phyloP scores from a whole-genome alignment of 2,113 vertebrate species.

The Dasyurus viverrinus region DNA sequence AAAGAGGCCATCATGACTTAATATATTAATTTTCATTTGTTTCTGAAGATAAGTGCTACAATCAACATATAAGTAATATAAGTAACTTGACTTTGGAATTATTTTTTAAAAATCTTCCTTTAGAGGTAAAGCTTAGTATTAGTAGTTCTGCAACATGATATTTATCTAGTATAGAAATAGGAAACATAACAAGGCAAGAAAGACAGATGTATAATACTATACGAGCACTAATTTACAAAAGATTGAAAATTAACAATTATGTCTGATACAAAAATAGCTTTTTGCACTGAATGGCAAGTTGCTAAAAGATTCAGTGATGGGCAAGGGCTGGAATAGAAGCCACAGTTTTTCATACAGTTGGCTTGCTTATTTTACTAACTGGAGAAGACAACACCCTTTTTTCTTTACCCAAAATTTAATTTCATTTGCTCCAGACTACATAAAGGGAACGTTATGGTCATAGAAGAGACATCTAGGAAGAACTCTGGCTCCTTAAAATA shows the following conservation, averaged over 20 bases:
- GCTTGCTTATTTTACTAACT: background rate
- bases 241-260: background rate
- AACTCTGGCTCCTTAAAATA: background rate
- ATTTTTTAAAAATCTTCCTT: conserved; percentile 58
- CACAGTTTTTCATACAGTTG: background rate
- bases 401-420: conserved; percentile 15
- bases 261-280: background rate
- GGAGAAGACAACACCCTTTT: background rate
- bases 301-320: conserved; percentile 4
- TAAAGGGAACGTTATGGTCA: background rate
- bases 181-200: conserved; percentile 6
- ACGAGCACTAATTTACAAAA: conserved; percentile 51
- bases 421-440: conserved; percentile 29
- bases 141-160: conserved; percentile 44
- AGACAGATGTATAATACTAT: conserved; percentile 8
- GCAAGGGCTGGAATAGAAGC: background rate
- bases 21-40: conserved; percentile 61
- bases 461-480: background rate
- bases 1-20: conserved; percentile 66
- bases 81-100: conserved; percentile 60
- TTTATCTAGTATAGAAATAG: conserved; percentile 23
- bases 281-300: conserved; percentile 4
- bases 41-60: conserved; percentile 72
- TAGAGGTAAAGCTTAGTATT: conserved; percentile 34
- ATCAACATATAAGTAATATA: conserved; percentile 74